Evolutionary conservation across 2,888 invertebrate species (phyloP).

Genomic region (Nephrotoma appendiculata): DNA sequence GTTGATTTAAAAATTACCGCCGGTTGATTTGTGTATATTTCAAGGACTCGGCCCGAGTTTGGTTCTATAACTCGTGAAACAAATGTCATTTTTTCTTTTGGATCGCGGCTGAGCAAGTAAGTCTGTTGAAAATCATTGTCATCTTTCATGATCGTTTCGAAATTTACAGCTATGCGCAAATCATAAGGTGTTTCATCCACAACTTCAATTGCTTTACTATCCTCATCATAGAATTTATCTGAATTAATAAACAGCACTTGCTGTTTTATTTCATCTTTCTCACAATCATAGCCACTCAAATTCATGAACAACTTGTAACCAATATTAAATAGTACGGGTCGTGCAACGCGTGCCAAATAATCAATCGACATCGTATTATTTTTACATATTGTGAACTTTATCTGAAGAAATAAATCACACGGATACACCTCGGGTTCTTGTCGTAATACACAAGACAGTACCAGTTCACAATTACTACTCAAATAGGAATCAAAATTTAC

Average conservation of each 20-base stretch:
- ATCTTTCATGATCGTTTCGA: not conserved
- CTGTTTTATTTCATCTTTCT: conserved; percentile 3
- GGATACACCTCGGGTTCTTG: conserved; percentile 1
- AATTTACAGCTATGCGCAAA: conserved; percentile 5
- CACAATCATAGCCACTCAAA: conserved; percentile 2
- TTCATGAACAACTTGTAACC: not conserved
- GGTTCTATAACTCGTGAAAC: conserved; percentile 5
- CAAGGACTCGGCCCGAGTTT: conserved; percentile 1
- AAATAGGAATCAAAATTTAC: conserved; percentile 5
- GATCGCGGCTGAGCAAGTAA: not conserved
- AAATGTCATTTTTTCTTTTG: not conserved
- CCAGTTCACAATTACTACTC: not conserved
- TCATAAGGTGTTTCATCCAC: conserved; percentile 6
- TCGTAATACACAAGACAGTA: not conserved
- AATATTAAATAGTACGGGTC: conserved; percentile 4
- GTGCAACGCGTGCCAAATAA: not conserved
- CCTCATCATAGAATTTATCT: not conserved
- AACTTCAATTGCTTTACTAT: not conserved
- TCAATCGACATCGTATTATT: conserved; percentile 3
- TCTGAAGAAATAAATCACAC: not conserved
- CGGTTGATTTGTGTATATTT: conserved; percentile 5
- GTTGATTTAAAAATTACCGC: not conserved
- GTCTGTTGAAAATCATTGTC: not conserved
- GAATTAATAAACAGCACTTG: conserved; percentile 4
- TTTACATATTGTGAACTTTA: not conserved